Base-by-base conservation (phyloP, 2,113 vertebrate species). In the Semicossyphus pulcher region DNA sequence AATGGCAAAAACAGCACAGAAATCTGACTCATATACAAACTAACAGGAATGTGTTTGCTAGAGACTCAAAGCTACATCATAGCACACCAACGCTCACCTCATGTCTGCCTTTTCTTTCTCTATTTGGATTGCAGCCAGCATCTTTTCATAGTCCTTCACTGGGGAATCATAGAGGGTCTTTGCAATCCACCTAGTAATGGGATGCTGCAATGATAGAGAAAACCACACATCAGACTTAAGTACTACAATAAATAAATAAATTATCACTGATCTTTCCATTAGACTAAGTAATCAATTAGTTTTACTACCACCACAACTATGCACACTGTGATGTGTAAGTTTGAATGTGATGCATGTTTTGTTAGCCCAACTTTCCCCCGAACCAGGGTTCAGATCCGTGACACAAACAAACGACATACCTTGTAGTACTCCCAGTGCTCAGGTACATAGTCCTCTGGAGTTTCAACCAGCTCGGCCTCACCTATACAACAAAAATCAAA, bases 381-480 rank as follows among this genome's bases (percentile, higher is more conserved):
- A 36, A 42, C 47, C 2, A 10, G 10, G 10, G 14, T 51, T 42
- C 23, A 42, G 10, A 74, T 44, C 3, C 48, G 34, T 4, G 28
- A 32, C 18, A 29, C 5, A 52, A 16, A 41, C 26, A 60, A 44
- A 14, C 10, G 1, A 42, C 51, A 10, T 78, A 98, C 97, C 94
- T 95, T 95, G 83, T 94, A 94, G 81, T 99, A 99, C 53, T 99
- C 97, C 96, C 96, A 99, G 75, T 96, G 72, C 3, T 99, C 96
- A 9, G 97, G 97, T 70, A 94, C 20, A 36, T 99, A 99, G 62
- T 75, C 96, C 81, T 98, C 97, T 1, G 97, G 97, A 75, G 92
- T 95, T 87, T 98, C 97, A 63, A 86, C 94, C 84, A 98, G 92
- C 82, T 99, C 95, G 66, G 97, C 96, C 81, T 98, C 95, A 87